Percentiles rank a stretch among this genome's conserved stretches.
phyloP scores from a whole-genome alignment of 2,113 vertebrate species.

The Epinephelus fuscoguttatus region DNA sequence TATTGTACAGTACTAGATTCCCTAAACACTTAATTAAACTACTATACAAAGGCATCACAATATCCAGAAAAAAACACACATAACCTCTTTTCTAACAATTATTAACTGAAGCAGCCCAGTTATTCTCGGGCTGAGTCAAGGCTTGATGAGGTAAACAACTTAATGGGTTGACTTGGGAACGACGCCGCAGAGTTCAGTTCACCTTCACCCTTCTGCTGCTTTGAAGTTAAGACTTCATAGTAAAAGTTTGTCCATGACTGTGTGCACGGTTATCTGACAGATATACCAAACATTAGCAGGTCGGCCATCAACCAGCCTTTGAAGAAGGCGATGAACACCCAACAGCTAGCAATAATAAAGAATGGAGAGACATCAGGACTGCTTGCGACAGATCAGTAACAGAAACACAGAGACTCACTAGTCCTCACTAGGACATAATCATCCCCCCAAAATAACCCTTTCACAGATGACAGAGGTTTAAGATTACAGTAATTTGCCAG shows the following conservation, averaged over 20 bases:
- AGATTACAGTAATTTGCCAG: too few species aligned
- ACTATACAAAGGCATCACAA: slow-evolving; percentile 2
- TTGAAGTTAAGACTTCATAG: not conserved
- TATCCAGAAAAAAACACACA: not conserved
- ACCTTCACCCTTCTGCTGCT: slow-evolving; percentile 1
- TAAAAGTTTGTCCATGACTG: not conserved
- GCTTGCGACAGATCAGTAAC: too few species aligned
- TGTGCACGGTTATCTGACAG: not conserved
- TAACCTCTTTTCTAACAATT: slow-evolving; percentile 4
- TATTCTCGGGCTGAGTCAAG: not conserved
- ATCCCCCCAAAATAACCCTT: too few species aligned
- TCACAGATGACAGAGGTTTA: too few species aligned
- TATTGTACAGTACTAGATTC: slow-evolving; percentile 25
- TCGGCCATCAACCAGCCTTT: not conserved
- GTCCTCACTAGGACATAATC: too few species aligned
- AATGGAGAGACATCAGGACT: too few species aligned
- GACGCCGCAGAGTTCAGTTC: not conserved
- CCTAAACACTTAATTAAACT: slow-evolving; percentile 43
- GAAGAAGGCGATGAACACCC: not conserved
- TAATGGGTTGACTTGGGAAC: slow-evolving; percentile 42
- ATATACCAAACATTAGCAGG: not conserved
- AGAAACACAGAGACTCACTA: too few species aligned
- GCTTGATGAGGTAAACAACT: slow-evolving; percentile 31
- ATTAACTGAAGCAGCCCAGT: not conserved
- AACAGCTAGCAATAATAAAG: not conserved